A percentile compares a stretch with the other conserved stretches of the same genome.
phyloP scores from a whole-genome alignment of 1,140 invertebrate genomes.

The Trichonephila inaurata region DNA sequence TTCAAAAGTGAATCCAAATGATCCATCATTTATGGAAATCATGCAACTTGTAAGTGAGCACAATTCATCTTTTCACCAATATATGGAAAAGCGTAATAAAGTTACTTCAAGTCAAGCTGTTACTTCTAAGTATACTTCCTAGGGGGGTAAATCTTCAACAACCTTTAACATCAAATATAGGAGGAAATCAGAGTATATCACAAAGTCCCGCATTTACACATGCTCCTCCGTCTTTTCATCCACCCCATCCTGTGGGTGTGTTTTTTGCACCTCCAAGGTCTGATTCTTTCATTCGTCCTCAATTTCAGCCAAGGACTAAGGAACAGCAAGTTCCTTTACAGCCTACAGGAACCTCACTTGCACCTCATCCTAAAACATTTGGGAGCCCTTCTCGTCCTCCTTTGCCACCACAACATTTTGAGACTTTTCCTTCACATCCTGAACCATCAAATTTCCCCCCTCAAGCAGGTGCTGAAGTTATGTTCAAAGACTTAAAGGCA shows the following conservation, averaged over 20 bases:
- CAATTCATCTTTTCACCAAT: neutral
- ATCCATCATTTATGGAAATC: slow-evolving; percentile 34
- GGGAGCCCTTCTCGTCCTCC: too few relatives aligned
- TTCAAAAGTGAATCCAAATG: neutral
- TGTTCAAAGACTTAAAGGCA: slow-evolving; percentile 61
- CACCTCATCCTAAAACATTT: neutral
- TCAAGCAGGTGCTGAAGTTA: neutral
- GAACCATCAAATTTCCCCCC: neutral
- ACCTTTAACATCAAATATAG: neutral
- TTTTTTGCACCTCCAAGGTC: neutral
- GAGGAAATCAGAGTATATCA: neutral
- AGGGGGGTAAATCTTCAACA: neutral
- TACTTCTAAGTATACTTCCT: neutral
- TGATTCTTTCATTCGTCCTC: neutral
- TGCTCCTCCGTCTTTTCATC: neutral
- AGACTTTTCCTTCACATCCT: neutral
- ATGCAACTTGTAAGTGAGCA: slow-evolving; percentile 35
- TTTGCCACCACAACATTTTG: neutral
- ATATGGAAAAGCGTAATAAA: neutral
- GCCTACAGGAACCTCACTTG: neutral
- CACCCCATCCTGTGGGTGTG: neutral
- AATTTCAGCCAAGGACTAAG: neutral
- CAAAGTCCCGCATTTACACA: neutral
- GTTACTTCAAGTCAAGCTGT: neutral
- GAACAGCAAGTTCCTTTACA: neutral